Base-by-base conservation (phyloP, 2,888 invertebrate genomes). In the Macropis europaea region DNA sequence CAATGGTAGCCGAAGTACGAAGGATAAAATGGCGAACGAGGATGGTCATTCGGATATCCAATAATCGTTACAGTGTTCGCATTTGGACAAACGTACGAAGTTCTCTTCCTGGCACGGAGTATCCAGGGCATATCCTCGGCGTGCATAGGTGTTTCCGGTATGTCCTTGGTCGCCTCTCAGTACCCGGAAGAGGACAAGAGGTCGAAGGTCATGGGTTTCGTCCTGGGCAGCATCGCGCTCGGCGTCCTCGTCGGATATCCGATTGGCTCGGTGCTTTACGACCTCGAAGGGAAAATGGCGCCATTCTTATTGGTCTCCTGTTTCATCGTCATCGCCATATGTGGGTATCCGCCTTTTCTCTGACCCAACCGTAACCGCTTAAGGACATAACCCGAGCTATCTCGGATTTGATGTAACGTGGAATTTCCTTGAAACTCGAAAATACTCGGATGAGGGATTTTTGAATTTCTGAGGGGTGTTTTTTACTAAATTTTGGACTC, bases 221-320 rank as follows among this genome's bases (percentile, higher is more conserved):
- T 95, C 1, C 92, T 96, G 85, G 95, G 96, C 3, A 96, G 96
- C 68, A 94, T 95, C 57, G 96, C 96, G 0, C 87, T 95, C 2
- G 97, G 96, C 0, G 96, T 97, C 0, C 90, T 97, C 1, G 91
- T 95, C 9, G 96, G 96, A 0, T 96, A 97, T 89, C 96, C 96
- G 0, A 92, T 95, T 77, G 96, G 96, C 7, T 94, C 96, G 0
- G 92, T 95, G 43, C 91, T 95, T 36, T 96, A 96, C 86, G 94
- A 95, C 81, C 92, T 95, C 69, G 91, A 94, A 32, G 95, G 95
- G 50, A 95, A 95, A 90, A 91, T 93, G 42, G 93, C 94, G 0
- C 96, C 96, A 0, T 96, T 96, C 86, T 87, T 95, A 1, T 90
- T 95, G 17, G 93, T 96, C 40, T 92, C 94, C 0, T 87, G 91